These are phyloP conservation scores for Diloba caeruleocephala DNA, from an alignment of 2,888 invertebrate genomes.

Conservation along the genomic window DNA sequence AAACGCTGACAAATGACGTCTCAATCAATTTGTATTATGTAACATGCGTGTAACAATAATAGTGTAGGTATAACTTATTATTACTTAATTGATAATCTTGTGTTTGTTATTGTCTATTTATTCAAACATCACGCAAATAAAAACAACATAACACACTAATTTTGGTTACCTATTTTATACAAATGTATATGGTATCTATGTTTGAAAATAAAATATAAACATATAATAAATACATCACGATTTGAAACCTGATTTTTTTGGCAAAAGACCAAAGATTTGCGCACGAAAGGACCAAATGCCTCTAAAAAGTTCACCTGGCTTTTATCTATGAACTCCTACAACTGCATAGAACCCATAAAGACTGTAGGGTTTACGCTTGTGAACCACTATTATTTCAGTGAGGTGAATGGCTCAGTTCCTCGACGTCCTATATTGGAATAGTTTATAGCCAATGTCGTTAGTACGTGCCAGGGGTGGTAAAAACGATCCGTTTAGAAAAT, in stretches of 20 bases:
- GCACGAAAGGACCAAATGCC: neutral
- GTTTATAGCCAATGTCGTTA: constrained; percentile 76
- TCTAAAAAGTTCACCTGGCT: constrained; percentile 4
- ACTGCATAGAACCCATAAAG: constrained; percentile 32
- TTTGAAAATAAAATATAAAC: too few relatives aligned
- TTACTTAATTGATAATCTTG: too few relatives aligned
- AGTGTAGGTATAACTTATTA: too few relatives aligned
- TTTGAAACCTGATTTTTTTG: neutral
- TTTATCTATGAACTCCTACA: constrained; percentile 24
- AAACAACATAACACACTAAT: too few relatives aligned
- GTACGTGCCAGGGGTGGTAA: constrained; percentile 71
- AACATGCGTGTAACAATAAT: too few relatives aligned
- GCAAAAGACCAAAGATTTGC: neutral
- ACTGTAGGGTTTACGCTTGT: constrained; percentile 53
- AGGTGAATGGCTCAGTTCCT: constrained; percentile 63
- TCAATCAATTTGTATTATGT: too few relatives aligned
- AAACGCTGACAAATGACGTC: too few relatives aligned
- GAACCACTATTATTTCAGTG: constrained; percentile 64
- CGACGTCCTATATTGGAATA: constrained; percentile 77
- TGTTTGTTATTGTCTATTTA: too few relatives aligned
- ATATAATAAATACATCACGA: neutral
- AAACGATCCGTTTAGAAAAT: constrained; percentile 57
- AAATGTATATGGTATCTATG: too few relatives aligned
- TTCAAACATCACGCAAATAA: too few relatives aligned
- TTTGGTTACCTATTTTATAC: too few relatives aligned